Evolutionary conservation across 2,888 invertebrate genomes (phyloP).

Genomic region (Drepanosiphum platanoidis): DNA sequence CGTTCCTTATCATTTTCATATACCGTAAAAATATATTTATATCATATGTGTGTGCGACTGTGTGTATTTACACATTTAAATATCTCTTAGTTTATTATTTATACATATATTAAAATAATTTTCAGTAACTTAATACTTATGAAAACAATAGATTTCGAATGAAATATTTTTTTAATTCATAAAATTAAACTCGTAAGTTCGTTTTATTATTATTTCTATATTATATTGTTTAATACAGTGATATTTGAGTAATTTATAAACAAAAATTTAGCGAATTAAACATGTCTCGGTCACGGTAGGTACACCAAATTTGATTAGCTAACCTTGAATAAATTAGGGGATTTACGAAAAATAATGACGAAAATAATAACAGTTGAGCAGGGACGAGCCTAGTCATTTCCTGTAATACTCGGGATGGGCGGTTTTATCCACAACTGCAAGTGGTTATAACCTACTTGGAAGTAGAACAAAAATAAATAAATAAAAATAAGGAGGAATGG

Average conservation of each 20-base stretch:
- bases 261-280: constrained; percentile 14
- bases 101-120: too few relatives aligned
- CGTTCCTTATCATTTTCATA: too few relatives aligned
- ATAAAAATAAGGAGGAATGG: constrained; percentile 28
- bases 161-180: too few relatives aligned
- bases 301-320: constrained; percentile 7
- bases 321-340: constrained; percentile 40
- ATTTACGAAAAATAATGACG: constrained; percentile 44
- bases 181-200: too few relatives aligned
- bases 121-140: too few relatives aligned
- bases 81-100: too few relatives aligned
- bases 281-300: constrained; percentile 8
- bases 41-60: too few relatives aligned
- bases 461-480: constrained; percentile 35
- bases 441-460: constrained; percentile 28
- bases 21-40: too few relatives aligned
- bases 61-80: too few relatives aligned
- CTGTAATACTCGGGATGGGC: constrained; percentile 52
- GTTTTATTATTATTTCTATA: too few relatives aligned
- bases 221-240: too few relatives aligned
- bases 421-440: constrained; percentile 22
- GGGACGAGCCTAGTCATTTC: constrained; percentile 56
- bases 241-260: background rate
- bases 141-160: too few relatives aligned
- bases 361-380: constrained; percentile 46